Base-by-base conservation (phyloP, 2,113 vertebrate species). In the Ploceus nigricollis region DNA sequence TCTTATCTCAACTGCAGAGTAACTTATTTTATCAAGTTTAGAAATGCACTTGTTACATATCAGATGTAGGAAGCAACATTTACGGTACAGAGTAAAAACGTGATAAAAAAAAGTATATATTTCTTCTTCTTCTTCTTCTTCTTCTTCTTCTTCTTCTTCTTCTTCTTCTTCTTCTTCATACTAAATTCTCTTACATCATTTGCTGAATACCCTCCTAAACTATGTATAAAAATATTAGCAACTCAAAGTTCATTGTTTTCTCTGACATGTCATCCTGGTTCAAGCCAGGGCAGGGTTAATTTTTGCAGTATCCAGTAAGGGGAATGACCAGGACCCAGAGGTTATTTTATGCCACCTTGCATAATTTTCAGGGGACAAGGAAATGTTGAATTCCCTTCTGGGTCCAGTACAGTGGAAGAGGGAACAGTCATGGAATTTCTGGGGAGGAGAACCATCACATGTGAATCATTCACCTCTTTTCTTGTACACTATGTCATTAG, bases 371-470 rank as follows among this genome's bases (percentile, higher is more conserved):
- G 21, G 13, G 13, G 7, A 42, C 22, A 25, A 25, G 9, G 30
- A 48, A 71, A 42, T 39, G 1, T 8, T 54, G 24, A 20, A 15
- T 35, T 88, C 31, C 17, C 21, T 42, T 56, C 25, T 35, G 7
- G 9, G 13, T 25, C 0, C 0, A 9, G 35, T 22, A 42, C 1
- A 0, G 0, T 30, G n/a, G 56, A 47, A 17, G 13, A 71, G 7
- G 9, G 33, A 51, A 33, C 6, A 37, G 45, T 24, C n/a, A 48
- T 30, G 24, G n/a, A 54, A 30, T 35, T 79, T 63, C 48, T 0
- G 1, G 11, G 27, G 5, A 30, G 19, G 2, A 1, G 24, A 54
- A 21, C 25, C 15, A n/a, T 40, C n/a, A 21, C 6, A 7, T 22
- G 17, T 35, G 21, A 56, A 56, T 80, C 7, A 78, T 33, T 61